phyloP scores from a whole-genome alignment of 2,797 vertebrate species.

The Hoplostethus mediterraneus region DNA sequence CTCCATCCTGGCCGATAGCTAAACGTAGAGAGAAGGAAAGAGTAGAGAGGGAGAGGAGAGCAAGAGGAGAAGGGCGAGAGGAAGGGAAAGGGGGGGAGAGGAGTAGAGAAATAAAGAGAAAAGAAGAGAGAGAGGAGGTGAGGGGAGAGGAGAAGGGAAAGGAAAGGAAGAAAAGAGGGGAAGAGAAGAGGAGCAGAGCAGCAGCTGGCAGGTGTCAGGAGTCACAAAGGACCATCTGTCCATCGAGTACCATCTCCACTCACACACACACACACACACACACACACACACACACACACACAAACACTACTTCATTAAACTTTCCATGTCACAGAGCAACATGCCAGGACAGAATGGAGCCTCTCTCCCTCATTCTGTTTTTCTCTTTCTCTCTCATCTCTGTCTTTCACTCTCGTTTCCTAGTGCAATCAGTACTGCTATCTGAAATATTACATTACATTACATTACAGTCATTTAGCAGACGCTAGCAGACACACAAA shows the following conservation, averaged over 20 bases:
- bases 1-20: background rate
- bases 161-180: slow-evolving; percentile 36
- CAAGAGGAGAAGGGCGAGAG: slow-evolving; percentile 25
- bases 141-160: slow-evolving; percentile 55
- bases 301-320: slow-evolving; percentile 88
- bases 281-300: slow-evolving; percentile 24
- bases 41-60: slow-evolving; percentile 11
- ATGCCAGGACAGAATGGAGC: slow-evolving; percentile 75
- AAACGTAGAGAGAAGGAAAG: slow-evolving; percentile 23
- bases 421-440: too few relatives aligned
- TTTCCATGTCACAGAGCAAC: slow-evolving; percentile 84
- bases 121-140: background rate
- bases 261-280: slow-evolving; percentile 40
- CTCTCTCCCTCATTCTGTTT: slow-evolving; percentile 32
- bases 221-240: slow-evolving; percentile 99
- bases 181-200: slow-evolving; percentile 87
- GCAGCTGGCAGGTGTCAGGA: slow-evolving; percentile 99
- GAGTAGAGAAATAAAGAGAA: slow-evolving; percentile 15
- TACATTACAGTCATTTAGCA: too few relatives aligned
- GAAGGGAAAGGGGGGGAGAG: slow-evolving; percentile 17
- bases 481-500: too few relatives aligned
- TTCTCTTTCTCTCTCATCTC: too few relatives aligned
- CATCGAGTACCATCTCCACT: slow-evolving; percentile 87
- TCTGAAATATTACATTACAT: too few relatives aligned
- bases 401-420: too few relatives aligned